Conservation (phyloP, 2,797 vertebrate genomes). For the Sebastiscus tertius region DNA sequence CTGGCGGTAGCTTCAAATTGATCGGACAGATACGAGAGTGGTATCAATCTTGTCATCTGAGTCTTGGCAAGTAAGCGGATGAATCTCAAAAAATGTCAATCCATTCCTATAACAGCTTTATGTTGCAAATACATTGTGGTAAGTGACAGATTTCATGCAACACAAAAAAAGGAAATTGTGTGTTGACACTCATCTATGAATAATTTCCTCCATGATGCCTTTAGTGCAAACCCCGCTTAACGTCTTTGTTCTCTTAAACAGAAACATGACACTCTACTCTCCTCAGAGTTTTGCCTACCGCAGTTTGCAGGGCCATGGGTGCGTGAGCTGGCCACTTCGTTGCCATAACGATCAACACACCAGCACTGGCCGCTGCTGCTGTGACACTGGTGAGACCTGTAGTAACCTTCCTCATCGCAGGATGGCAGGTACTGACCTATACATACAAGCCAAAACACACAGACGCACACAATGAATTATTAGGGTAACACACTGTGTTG, state of each 20-base stretch:
- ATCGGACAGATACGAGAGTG: not conserved
- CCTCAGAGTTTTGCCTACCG: conserved; percentile 63
- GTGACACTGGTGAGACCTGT: conserved; percentile 89
- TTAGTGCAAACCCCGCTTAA: not conserved
- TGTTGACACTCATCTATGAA: not conserved
- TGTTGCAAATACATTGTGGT: not conserved
- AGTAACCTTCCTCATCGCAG: conserved; percentile 90
- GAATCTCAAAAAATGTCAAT: not conserved
- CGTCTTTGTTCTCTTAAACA: not conserved
- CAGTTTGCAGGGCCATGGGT: conserved; percentile 81
- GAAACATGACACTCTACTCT: not conserved
- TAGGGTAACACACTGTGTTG: not conserved
- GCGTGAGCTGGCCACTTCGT: conserved; percentile 89
- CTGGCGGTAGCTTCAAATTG: not conserved
- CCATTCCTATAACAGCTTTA: not conserved
- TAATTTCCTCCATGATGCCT: not conserved
- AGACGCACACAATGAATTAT: conserved; percentile 31
- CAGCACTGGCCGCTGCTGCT: conserved; percentile 89
- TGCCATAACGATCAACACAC: conserved; percentile 93
- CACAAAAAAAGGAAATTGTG: not conserved
- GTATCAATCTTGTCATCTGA: not conserved
- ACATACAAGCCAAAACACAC: conserved; percentile 27
- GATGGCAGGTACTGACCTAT: conserved; percentile 87
- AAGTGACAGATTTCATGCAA: not conserved
- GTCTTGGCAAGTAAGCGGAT: not conserved